Evolutionary conservation across 2,888 invertebrate genomes (phyloP), one percentile per base, ranked within the genome.

Genomic region (Ctenicera cuprea): DNA sequence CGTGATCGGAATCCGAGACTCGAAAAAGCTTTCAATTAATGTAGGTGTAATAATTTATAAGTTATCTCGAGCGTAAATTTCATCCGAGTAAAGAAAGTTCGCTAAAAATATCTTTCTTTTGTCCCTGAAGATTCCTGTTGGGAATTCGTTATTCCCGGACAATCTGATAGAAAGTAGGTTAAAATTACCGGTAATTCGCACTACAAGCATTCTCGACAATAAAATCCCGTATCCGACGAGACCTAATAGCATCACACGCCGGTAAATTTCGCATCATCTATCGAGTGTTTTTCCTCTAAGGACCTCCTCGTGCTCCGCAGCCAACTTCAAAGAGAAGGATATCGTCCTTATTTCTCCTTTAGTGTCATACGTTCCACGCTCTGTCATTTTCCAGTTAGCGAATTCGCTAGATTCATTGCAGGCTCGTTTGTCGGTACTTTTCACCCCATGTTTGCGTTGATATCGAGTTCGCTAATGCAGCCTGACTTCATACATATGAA

Each of bases 191-290:
- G 22, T 54, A 54, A 54, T 54, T 54, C 54, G 26, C 26, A 54
- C 30, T 54, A 33, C 30, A 54, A 30, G 54, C 54, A 30, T 54
- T 54, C 54, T 16, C 14, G 30, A 26, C 54, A 54, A 54, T 54
- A 54, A 54, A 54, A 54, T 54, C 20, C 52, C 33, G 54, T 33
- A 54, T 54, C 54, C 33, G 26, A 30, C n/a, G 54, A 37, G 37
- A 38, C 7, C 38, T 59, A 59, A 59, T 59, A 59, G 38, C 38
- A 38, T 59, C 59, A 38, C 59, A 59, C 14, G 38, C 59, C 18
- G 59, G 20, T 59, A 59, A 59, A 59, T 59, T 59, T 59, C 38
- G 38, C 59, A 59, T 59, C 59, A 18, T 59, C 38, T 59, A 38
- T 59, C 59, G 38, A 38, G 59, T 59, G 38, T 59, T 59, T n/a